Evolutionary conservation across 2,113 vertebrate species (phyloP), one percentile per base, ranked within the genome.

Genomic region (Mormyrus lacerda): DNA sequence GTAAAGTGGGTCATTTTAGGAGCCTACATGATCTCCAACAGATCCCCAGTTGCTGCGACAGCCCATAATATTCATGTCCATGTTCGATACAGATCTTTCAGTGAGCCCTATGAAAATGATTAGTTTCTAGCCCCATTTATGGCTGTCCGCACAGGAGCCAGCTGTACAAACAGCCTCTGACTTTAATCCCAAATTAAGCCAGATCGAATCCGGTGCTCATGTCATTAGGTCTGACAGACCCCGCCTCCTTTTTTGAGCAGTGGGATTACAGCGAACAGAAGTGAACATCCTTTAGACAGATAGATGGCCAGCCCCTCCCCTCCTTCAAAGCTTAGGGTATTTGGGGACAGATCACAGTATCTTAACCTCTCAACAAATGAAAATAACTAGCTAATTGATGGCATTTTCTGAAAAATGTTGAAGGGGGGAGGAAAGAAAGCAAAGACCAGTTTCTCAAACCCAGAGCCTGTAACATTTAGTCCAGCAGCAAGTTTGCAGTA

Each of bases 121-220:
- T 94, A 76, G 93, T 94, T 94, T 65, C 94, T 93, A 92, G 92
- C 93, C 93, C 94, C 95, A 95, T 95, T 96, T 95, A 95, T 92
- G 90, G 90, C 92, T 90, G 93, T 92, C 91, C 93, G 91, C 58
- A 15, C 91, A 94, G 94, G 94, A 93, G 92, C 92, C 89, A 93
- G 93, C 92, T 94, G 35, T 94, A 92, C 91, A 91, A 94, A 92
- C 90, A 42, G 92, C 93, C 93, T 92, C 92, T 94, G 95, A 35
- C 94, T 95, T 95, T 95, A 95, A 96, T 95, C 95, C 94, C 88
- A 93, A 94, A 94, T 95, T 95, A 95, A 95, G 92, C 93, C 93
- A 89, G 86, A 87, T 87, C 88, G 90, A 91, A 89, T 91, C 92
- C 91, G 91, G 82, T 87, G 92, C 92, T 92, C 91, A 91, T 91